Evolutionary conservation across 92 coral and sea anemone genomes (phyloP), one percentile per base, ranked within the genome.

Genomic region (Anthopleura xanthogrammica): DNA sequence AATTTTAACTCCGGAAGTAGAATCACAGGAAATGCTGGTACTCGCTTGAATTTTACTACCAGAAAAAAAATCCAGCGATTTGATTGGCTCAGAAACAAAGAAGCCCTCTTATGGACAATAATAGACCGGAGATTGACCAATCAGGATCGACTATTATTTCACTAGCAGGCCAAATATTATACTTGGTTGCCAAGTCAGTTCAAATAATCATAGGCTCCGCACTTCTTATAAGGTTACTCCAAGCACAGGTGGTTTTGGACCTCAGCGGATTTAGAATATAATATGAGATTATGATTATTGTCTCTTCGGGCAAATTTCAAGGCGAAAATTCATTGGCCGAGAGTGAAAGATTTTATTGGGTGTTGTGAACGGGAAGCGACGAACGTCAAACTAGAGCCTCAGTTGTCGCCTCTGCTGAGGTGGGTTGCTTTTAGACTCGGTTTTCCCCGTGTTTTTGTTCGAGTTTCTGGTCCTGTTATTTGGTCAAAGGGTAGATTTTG

Each of bases 221-320:
- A 65, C 81, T 85, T 81, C 64, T 22, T 9, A 16, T 29, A 46
- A 71, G 88, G 52, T 73, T 78, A 50, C 65, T 66, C 71, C 52
- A 23, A 60, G 87, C 89, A 86, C 94, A 90, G 94, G 94, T 90
- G 94, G 88, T 84, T 84, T 81, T 87, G 72, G 83, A 88, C 85
- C 93, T 89, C 84, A 94, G 88, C 97, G 93, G 89, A 91, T 89
- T 95, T 93, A 94, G 98, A 94, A 92, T 95, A 92, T 91, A 94
- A 94, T 94, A 95, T 95, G 98, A 95, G 90, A 87, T 89, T 87
- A 84, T 90, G 92, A 87, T 93, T 93, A 91, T 89, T 89, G 91
- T 93, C 90, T 90, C 89, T 88, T 89, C 89, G 91, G 91, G 89
- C 94, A 87, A 91, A 91, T 79, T 91, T 88, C 77, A 81, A 89